Conservation (phyloP, 2,797 vertebrate genomes). For the Hipposideros larvatus region DNA sequence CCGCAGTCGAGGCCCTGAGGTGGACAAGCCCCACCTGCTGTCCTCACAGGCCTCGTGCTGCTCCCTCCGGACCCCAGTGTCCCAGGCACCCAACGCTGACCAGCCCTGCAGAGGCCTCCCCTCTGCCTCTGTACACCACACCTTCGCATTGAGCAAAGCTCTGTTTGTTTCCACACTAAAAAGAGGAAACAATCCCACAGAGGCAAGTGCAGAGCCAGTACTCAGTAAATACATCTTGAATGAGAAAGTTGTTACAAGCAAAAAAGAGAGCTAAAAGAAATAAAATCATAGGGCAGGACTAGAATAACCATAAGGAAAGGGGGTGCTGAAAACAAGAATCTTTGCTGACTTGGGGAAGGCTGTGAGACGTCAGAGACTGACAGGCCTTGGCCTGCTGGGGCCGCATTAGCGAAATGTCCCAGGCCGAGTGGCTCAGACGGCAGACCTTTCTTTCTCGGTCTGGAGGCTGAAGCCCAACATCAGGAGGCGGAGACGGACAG, state of each 20-base stretch:
- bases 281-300: not conserved
- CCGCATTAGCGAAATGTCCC: not conserved
- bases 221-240: not conserved
- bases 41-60: too few relatives aligned
- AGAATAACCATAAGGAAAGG: not conserved
- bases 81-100: too few relatives aligned
- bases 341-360: conserved; percentile 2
- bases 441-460: not conserved
- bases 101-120: too few relatives aligned
- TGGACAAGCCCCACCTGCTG: too few relatives aligned
- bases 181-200: not conserved
- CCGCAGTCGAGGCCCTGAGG: too few relatives aligned
- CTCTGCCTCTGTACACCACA: too few relatives aligned
- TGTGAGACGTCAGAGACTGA: not conserved
- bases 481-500: not conserved
- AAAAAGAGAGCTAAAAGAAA: not conserved
- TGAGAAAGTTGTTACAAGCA: not conserved
- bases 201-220: not conserved
- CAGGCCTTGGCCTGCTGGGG: not conserved
- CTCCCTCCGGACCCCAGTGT: too few relatives aligned
- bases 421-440: not conserved
- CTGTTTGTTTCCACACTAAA: not conserved
- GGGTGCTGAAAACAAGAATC: not conserved
- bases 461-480: not conserved
- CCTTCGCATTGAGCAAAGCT: not conserved